Evolutionary conservation across 1,140 invertebrate genomes (phyloP), one percentile per base, ranked within the genome.

Genomic region (Zaprionus capensis): DNA sequence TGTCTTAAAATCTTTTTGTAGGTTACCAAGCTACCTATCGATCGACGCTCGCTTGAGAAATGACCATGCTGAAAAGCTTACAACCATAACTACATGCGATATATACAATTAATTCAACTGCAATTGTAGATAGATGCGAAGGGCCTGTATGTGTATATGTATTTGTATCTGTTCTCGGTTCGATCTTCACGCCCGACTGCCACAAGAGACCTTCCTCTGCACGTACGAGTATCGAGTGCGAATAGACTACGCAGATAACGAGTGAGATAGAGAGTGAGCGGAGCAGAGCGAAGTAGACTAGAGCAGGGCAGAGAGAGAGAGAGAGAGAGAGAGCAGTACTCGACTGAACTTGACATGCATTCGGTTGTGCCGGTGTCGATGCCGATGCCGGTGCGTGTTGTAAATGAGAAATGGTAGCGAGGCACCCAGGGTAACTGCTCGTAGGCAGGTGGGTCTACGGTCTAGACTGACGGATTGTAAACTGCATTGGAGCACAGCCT

Each of bases 181-280:
- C 85, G 84, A 88, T 88, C 84, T 88, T 88, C 85, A 88, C 69
- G 85, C 81, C 84, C 81, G 78, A 90, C 75, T 71, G 84, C 74
- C 69, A 57, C 63, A 58, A 55, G 46, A 84, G 78, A 84, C 84
- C 84, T 88, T 88, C 87, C 67, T 15, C 17, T 20, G 15, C 31
- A 12, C 28, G 5, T 22, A 22, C 41, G 6, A 46, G 41, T 15
- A 46, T 12, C 41, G 41, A 46, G 41, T 17, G 7, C 41, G n/a
- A 49, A n/a, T 41, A 41, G 14, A 15, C 38, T n/a, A 41, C 4
- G 38, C 38, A 41, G 9, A 49, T 49, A 49, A 11, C 17, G 17
- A 17, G 41, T 14, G 41, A 46, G 41, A 31, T 9, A 26, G 6
- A 26, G 20, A n/a, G 22, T 26, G 22, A 49, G 20, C 11, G 12